Evolutionary conservation across 2,888 invertebrate genomes (phyloP).

Genomic region (Labia minor): DNA sequence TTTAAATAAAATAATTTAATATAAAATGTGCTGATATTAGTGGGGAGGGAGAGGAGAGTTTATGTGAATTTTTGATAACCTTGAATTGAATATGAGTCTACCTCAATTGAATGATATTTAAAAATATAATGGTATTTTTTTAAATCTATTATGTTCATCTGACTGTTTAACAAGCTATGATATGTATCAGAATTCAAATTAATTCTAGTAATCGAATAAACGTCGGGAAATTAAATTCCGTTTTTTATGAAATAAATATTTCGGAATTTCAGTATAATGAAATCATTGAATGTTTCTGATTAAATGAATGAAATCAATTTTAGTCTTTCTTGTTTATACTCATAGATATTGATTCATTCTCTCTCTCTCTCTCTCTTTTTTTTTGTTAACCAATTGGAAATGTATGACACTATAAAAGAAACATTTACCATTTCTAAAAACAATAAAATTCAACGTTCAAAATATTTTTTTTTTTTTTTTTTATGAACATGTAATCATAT

Average conservation of each 20-base stretch:
- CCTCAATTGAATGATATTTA: not conserved
- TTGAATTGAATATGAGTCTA: not conserved
- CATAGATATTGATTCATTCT: too few relatives aligned
- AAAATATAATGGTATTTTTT: not conserved
- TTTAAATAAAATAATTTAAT: too few relatives aligned
- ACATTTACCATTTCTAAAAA: not conserved
- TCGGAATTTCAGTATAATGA: not conserved
- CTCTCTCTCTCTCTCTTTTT: too few relatives aligned
- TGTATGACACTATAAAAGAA: not conserved
- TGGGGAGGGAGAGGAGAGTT: too few relatives aligned
- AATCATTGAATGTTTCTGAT: not conserved
- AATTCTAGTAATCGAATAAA: not conserved
- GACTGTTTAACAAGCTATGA: not conserved
- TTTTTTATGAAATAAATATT: constrained; percentile 9
- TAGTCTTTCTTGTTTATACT: not conserved
- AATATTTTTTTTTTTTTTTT: too few relatives aligned
- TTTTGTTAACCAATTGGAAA: too few relatives aligned
- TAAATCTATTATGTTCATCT: not conserved
- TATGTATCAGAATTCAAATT: constrained; percentile 5
- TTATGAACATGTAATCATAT: constrained; percentile 13
- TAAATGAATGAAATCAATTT: not conserved
- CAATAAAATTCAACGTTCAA: not conserved
- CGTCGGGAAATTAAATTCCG: not conserved
- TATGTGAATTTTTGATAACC: too few relatives aligned
- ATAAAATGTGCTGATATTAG: too few relatives aligned